phyloP scores from a whole-genome alignment of 2,113 vertebrate genomes.

The Irena cyanogastra region DNA sequence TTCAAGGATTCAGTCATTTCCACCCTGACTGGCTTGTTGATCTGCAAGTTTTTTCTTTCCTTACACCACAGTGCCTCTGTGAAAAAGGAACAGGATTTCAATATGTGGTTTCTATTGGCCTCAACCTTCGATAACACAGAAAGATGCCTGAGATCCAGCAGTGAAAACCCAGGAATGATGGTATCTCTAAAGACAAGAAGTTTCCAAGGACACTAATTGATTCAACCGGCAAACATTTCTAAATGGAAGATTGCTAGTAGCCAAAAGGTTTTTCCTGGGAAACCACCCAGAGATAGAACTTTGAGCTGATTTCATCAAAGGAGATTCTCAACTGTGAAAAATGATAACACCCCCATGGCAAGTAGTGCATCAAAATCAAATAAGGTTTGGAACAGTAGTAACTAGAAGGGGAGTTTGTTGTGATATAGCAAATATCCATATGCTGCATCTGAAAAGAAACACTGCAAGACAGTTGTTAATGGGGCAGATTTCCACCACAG shows the following conservation, averaged over 20 bases:
- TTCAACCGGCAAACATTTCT: neutral
- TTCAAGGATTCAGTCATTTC: neutral
- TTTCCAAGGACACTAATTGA: conserved; percentile 41
- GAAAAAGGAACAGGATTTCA: neutral
- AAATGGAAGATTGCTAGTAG: conserved; percentile 29
- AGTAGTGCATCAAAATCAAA: conserved; percentile 27
- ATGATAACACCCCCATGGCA: conserved; percentile 49
- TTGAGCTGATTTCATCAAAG: conserved; percentile 53
- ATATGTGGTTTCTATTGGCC: neutral
- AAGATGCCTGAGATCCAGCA: neutral
- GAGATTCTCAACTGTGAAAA: conserved; percentile 49
- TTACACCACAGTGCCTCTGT: neutral
- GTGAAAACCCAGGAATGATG: neutral
- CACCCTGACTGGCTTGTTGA: neutral
- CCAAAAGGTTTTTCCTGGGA: conserved; percentile 51
- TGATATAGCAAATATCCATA: neutral
- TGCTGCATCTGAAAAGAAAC: neutral
- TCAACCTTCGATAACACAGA: neutral
- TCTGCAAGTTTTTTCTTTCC: neutral
- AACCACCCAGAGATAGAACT: conserved; percentile 52
- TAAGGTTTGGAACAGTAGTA: neutral
- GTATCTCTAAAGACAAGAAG: conserved; percentile 28
- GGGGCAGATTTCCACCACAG: neutral
- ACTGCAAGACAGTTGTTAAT: neutral
- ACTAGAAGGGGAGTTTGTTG: conserved; percentile 7